phyloP scores from a whole-genome alignment of 2,113 vertebrate genomes.

The Megaptera novaeangliae region DNA sequence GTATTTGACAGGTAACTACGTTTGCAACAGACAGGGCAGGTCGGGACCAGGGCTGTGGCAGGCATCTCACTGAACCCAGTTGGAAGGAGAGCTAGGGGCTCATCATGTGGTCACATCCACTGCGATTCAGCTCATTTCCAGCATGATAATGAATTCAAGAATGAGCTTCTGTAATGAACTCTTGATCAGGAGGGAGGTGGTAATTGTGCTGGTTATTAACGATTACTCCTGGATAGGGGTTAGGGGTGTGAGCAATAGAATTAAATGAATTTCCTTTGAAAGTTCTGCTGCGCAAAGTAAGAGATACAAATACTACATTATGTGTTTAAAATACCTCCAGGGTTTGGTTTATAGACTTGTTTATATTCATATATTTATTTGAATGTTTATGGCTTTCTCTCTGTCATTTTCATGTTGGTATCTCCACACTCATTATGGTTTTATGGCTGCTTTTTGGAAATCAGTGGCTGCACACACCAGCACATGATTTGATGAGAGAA shows the following conservation, averaged over 20 bases:
- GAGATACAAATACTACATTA: conserved; percentile 78
- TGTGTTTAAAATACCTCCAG: conserved; percentile 76
- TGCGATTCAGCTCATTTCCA: conserved; percentile 26
- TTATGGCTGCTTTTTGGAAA: conserved; percentile 80
- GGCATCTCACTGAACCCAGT: neutral
- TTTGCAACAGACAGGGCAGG: neutral
- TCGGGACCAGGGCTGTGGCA: neutral
- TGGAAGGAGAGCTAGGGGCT: neutral
- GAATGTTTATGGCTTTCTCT: conserved; percentile 80
- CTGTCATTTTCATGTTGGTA: conserved; percentile 76
- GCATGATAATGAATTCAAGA: conserved; percentile 56
- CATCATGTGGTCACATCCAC: neutral
- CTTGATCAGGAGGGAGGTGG: conserved; percentile 14
- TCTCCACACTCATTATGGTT: conserved; percentile 79
- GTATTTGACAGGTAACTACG: neutral
- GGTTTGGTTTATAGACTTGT: conserved; percentile 82
- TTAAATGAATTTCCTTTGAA: conserved; percentile 81
- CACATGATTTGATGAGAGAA: conserved; percentile 62
- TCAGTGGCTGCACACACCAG: conserved; percentile 65
- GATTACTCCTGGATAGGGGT: conserved; percentile 73
- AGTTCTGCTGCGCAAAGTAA: conserved; percentile 76
- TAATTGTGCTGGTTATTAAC: conserved; percentile 75
- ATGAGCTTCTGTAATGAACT: conserved; percentile 51
- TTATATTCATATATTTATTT: conserved; percentile 80
- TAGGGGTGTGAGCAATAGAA: conserved; percentile 75